Conservation (phyloP, 2,113 vertebrate species). For the Chloroceryle aenea region DNA sequence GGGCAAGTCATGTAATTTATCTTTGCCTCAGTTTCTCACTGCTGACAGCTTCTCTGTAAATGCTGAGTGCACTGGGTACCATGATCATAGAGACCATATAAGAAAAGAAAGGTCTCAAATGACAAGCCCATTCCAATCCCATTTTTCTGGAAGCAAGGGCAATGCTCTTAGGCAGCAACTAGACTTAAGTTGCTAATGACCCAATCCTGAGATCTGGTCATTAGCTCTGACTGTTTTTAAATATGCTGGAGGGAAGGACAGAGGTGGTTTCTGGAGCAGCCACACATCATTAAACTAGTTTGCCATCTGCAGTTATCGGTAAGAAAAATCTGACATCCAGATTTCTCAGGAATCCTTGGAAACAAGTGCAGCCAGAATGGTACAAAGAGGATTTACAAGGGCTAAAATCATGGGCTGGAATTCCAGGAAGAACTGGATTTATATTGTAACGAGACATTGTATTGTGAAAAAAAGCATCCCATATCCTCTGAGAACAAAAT, state of each 20-base stretch:
- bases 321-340: neutral
- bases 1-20: constrained; percentile 27
- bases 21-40: constrained; percentile 60
- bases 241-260: neutral
- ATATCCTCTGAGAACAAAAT: neutral
- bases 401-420: neutral
- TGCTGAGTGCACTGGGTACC: neutral
- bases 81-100: neutral
- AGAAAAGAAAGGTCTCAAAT: neutral
- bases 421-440: neutral
- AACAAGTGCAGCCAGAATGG: neutral
- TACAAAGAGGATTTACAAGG: neutral
- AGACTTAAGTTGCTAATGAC: neutral
- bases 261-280: neutral
- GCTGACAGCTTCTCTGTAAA: neutral
- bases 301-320: neutral
- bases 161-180: neutral
- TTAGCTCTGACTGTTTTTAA: neutral
- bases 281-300: neutral
- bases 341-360: neutral
- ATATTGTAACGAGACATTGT: neutral
- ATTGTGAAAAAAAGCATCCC: neutral
- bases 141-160: neutral
- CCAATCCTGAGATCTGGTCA: neutral
- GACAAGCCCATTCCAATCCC: neutral